These are phyloP conservation scores for Drosophila mayri DNA, from an alignment of 1,140 invertebrate genomes.

Conservation along the genomic window DNA sequence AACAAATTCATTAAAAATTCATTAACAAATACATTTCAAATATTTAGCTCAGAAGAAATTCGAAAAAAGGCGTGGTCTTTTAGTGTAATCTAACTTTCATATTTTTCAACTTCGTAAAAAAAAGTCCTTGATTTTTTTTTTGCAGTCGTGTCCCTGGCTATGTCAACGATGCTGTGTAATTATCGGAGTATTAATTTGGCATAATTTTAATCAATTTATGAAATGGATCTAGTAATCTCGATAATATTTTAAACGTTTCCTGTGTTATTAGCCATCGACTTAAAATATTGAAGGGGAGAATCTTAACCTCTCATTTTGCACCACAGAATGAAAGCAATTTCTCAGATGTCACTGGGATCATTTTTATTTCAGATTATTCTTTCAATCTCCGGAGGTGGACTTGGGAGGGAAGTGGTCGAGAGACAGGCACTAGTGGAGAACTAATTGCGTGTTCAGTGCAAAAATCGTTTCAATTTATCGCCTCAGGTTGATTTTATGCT, in stretches of 20 bases:
- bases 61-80: no score
- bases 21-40: no score
- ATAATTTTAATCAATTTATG: constrained; percentile 32
- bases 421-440: constrained; percentile 48
- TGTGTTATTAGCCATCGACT: constrained; percentile 36
- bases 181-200: constrained; percentile 20
- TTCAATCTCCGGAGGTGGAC: constrained; percentile 37
- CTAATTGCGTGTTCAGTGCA: constrained; percentile 80
- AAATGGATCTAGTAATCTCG: constrained; percentile 14
- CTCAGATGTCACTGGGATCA: constrained; percentile 57
- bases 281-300: not conserved
- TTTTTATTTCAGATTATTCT: constrained; percentile 58
- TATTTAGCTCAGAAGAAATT: no score
- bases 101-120: no score
- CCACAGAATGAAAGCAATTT: constrained; percentile 63
- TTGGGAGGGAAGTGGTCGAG: constrained; percentile 8
- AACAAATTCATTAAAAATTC: no score
- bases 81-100: no score
- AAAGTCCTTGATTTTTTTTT: no score
- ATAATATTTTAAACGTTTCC: constrained; percentile 32
- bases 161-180: constrained; percentile 3
- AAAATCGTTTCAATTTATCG: constrained; percentile 80
- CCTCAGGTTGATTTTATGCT: constrained; percentile 75
- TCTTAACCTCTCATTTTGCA: constrained; percentile 37
- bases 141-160: no score